Percentiles rank a stretch among this genome's conserved stretches.
Conservation (phyloP, 1,140 invertebrate genomes). For the Musca domestica region DNA sequence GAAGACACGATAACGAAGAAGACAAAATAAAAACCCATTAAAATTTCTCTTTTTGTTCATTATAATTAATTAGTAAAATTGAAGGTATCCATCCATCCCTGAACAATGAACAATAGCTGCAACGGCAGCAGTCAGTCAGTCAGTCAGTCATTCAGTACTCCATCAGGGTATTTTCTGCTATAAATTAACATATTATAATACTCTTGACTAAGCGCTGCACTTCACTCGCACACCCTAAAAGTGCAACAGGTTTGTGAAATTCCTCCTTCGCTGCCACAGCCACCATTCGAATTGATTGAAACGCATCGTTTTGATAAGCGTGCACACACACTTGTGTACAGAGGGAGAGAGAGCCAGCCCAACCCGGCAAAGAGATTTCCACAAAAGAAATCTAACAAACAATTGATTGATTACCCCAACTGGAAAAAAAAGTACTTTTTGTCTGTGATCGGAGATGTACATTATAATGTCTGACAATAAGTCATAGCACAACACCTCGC, state of each 20-base stretch:
- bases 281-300: too few species aligned
- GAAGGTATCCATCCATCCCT: background rate
- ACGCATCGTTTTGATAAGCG: too few species aligned
- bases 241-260: slow-evolving; percentile 11
- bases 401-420: slow-evolving; percentile 18
- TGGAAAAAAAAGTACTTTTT: background rate
- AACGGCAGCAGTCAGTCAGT: background rate
- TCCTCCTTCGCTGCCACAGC: too few species aligned
- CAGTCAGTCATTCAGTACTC: background rate
- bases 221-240: background rate
- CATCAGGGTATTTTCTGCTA: background rate
- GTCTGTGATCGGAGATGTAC: too few species aligned
- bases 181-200: slow-evolving; percentile 22
- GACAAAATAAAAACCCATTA: background rate
- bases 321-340: too few species aligned
- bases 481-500: too few species aligned
- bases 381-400: slow-evolving; percentile 5
- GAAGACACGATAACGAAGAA: background rate
- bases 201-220: background rate
- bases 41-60: background rate
- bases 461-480: too few species aligned
- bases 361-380: too few species aligned
- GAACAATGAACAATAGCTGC: background rate
- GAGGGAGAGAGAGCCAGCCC: too few species aligned
- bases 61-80: background rate